A percentile compares a stretch with the other conserved stretches of the same genome.
These are phyloP conservation scores for Copidosoma floridanum DNA, from an alignment of 1,140 invertebrate species.

Conservation along the genomic window DNA sequence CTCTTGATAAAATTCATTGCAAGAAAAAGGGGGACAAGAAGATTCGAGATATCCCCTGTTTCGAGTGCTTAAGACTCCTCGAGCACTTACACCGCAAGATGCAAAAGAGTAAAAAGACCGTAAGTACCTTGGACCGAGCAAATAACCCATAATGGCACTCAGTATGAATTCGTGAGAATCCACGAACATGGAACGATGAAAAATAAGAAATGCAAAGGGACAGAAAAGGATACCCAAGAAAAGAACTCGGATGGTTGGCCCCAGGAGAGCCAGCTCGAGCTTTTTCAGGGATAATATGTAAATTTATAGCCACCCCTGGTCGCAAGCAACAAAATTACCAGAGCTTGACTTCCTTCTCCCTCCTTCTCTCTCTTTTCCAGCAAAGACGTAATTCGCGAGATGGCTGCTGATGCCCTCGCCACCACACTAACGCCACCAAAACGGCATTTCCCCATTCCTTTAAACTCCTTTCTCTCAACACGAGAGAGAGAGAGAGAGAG, in stretches of 20 bases:
- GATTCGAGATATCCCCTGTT: too few relatives aligned
- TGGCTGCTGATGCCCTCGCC: too few relatives aligned
- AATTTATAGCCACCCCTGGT: conserved; percentile 5
- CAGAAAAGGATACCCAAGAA: background rate
- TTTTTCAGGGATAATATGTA: conserved; percentile 15
- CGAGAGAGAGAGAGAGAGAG: too few relatives aligned
- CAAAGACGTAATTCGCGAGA: too few relatives aligned
- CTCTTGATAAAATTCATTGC: too few relatives aligned
- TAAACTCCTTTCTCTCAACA: too few relatives aligned
- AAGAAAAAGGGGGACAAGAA: too few relatives aligned
- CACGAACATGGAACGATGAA: background rate
- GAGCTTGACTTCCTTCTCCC: background rate
- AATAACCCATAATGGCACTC: background rate
- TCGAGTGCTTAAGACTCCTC: too few relatives aligned
- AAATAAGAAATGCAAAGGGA: background rate
- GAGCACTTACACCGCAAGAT: background rate
- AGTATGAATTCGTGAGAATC: background rate
- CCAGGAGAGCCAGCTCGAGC: conserved; percentile 2
- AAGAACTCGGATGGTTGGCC: conserved; percentile 1
- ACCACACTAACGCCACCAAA: too few relatives aligned
- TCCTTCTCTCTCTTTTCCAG: background rate
- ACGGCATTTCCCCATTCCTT: too few relatives aligned
- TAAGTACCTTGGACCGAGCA: background rate
- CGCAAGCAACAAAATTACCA: conserved; percentile 3
- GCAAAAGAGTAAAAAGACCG: background rate